Evolutionary conservation across 1,140 invertebrate genomes (phyloP).

Genomic region (Brachionus paranguensis): DNA sequence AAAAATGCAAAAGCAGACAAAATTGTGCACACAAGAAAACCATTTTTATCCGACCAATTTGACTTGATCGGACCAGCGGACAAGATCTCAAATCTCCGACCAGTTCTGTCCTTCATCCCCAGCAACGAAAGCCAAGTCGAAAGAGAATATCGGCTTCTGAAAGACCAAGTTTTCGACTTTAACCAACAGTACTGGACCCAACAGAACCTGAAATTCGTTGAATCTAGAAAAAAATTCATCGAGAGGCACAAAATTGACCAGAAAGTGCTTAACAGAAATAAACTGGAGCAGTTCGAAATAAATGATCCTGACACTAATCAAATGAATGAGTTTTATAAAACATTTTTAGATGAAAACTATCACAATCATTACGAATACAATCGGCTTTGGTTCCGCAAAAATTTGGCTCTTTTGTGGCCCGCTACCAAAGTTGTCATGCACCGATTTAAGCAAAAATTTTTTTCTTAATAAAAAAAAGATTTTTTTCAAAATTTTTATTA

Average conservation of each 20-base stretch:
- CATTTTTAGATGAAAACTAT: slow-evolving; percentile 34
- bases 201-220: slow-evolving; percentile 23
- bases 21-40: background rate
- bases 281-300: background rate
- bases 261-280: background rate
- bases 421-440: background rate
- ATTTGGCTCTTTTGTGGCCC: background rate
- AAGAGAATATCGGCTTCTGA: background rate
- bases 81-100: slow-evolving; percentile 11
- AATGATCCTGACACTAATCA: background rate
- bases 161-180: slow-evolving; percentile 5
- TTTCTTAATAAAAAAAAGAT: background rate
- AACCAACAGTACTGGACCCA: slow-evolving; percentile 39
- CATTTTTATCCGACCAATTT: background rate
- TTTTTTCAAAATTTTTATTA: background rate
- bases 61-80: slow-evolving; percentile 19
- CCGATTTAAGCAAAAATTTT: background rate
- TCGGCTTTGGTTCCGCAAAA: background rate
- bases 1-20: background rate
- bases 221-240: slow-evolving; percentile 15
- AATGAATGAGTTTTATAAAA: slow-evolving; percentile 39
- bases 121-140: background rate
- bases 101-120: background rate
- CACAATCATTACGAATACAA: slow-evolving; percentile 18
- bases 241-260: slow-evolving; percentile 7